Evolutionary conservation across 1,140 invertebrate species (phyloP).

Genomic region (Helicorthomorpha holstii): DNA sequence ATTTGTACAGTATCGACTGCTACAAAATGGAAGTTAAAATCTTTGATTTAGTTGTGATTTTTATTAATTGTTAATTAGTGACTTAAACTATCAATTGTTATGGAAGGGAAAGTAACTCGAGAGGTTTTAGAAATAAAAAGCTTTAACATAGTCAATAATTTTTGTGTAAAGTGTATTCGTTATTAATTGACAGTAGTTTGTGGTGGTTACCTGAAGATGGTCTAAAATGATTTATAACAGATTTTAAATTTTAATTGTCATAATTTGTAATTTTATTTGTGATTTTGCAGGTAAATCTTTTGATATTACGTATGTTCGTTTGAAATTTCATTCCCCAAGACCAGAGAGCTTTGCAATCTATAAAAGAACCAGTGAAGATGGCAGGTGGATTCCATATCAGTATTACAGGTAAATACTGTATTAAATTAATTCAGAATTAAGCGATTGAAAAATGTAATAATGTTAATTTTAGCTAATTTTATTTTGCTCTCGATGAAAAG

Average conservation of each 20-base stretch:
- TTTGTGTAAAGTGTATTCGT: no score
- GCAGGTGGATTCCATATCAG: slow-evolving; percentile 86
- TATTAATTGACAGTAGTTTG: no score
- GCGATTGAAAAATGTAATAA: no score
- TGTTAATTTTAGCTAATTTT: no score
- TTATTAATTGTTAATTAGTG: no score
- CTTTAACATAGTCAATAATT: no score
- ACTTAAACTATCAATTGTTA: neutral
- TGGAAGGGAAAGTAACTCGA: neutral
- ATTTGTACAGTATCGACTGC: no score
- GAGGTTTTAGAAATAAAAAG: neutral
- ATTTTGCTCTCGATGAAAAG: no score
- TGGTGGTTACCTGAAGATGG: neutral
- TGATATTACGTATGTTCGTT: slow-evolving; percentile 88
- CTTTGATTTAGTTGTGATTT: no score
- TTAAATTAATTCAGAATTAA: no score
- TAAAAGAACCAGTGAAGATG: slow-evolving; percentile 59
- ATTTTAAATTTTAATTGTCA: neutral
- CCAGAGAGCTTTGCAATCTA: slow-evolving; percentile 97
- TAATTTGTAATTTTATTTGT: slow-evolving; percentile 9
- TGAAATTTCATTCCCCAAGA: slow-evolving; percentile 83
- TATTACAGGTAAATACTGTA: slow-evolving; percentile 56
- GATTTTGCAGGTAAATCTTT: slow-evolving; percentile 71
- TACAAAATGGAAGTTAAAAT: no score
- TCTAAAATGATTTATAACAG: neutral